Conservation (phyloP, 1,140 invertebrate genomes). For the Nasonia longicornis region DNA sequence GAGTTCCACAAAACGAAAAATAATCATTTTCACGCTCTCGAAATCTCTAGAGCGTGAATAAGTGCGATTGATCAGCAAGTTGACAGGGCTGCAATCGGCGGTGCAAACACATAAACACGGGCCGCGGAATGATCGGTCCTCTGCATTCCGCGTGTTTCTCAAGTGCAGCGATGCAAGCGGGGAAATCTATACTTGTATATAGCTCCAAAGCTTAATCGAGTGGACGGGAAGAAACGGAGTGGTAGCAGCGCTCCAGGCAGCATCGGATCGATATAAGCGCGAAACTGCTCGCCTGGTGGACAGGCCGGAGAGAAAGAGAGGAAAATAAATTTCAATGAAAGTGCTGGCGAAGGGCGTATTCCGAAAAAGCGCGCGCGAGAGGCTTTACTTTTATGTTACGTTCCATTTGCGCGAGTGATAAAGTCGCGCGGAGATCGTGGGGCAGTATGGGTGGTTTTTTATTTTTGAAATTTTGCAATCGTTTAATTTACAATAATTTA, state of each 20-base stretch:
- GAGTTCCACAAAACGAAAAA: too few species aligned
- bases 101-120: slow-evolving; percentile 1
- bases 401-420: neutral
- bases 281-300: neutral
- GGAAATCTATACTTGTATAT: too few species aligned
- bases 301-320: neutral
- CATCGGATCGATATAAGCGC: slow-evolving; percentile 27
- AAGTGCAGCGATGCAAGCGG: slow-evolving; percentile 18
- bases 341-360: slow-evolving; percentile 34
- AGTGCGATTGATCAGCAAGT: neutral
- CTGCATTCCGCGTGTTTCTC: slow-evolving; percentile 11
- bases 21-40: too few species aligned
- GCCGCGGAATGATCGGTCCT: slow-evolving; percentile 11
- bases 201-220: slow-evolving; percentile 35
- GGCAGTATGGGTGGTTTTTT: too few species aligned
- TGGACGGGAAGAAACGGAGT: slow-evolving; percentile 27
- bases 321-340: slow-evolving; percentile 34
- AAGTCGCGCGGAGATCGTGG: neutral
- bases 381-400: slow-evolving; percentile 12
- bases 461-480: too few species aligned
- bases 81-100: too few species aligned
- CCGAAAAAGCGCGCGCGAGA: neutral
- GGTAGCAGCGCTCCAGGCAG: neutral
- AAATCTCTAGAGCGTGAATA: neutral
- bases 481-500: too few species aligned